Conservation (phyloP, 1,140 invertebrate species). For the Lordiphosa clarofinis region DNA sequence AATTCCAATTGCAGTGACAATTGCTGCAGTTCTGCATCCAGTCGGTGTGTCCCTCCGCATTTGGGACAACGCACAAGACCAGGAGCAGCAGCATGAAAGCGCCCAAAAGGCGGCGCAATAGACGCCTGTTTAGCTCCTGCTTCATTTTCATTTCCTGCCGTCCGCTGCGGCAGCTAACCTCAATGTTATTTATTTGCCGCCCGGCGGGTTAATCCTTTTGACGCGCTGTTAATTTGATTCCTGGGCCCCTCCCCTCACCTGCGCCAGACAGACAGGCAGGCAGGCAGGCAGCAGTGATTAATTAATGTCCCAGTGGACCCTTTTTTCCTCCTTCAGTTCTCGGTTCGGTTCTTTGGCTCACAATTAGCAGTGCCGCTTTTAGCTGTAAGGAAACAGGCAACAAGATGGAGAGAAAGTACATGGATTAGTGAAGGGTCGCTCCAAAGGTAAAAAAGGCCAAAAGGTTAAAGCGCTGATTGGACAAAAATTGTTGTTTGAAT, state of each 20-base stretch:
- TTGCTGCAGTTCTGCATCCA: constrained; percentile 82
- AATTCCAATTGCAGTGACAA: constrained; percentile 89
- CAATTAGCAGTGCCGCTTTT: constrained; percentile 52
- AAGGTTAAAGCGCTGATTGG: too few relatives aligned
- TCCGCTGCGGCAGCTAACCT: background rate
- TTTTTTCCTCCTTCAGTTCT: constrained; percentile 16
- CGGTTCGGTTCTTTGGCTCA: constrained; percentile 26
- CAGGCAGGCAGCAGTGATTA: constrained; percentile 61
- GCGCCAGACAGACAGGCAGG: constrained; percentile 32
- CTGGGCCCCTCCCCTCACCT: constrained; percentile 3
- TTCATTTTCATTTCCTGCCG: constrained; percentile 7
- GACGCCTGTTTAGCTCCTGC: background rate
- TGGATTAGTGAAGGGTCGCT: too few relatives aligned
- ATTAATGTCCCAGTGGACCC: constrained; percentile 52
- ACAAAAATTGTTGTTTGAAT: too few relatives aligned
- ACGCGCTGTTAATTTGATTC: constrained; percentile 54
- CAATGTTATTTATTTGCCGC: constrained; percentile 7
- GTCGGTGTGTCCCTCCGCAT: constrained; percentile 72
- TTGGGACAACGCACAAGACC: background rate
- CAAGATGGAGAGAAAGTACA: too few relatives aligned
- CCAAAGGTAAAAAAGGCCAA: too few relatives aligned
- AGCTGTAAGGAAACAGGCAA: background rate
- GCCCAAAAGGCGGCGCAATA: constrained; percentile 8
- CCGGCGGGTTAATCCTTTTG: constrained; percentile 42
- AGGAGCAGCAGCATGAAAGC: constrained; percentile 14